These are phyloP conservation scores for Rambutsinella grinnellia DNA, from an alignment of 2,888 invertebrate genomes.

Conservation along the genomic window DNA sequence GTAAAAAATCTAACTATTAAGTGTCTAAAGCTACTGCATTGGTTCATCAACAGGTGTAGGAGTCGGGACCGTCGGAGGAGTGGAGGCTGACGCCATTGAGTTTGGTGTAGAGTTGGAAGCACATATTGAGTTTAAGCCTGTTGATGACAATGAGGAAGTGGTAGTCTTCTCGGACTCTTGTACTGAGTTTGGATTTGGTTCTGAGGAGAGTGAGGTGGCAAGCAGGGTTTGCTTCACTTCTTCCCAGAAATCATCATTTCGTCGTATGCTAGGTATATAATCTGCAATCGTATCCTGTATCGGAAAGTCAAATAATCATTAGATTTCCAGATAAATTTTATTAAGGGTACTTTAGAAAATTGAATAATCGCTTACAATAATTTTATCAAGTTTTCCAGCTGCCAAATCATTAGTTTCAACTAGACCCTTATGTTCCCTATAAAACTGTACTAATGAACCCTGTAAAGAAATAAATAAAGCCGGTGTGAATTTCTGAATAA, in stretches of 20 bases:
- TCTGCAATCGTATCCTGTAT: constrained; percentile 61
- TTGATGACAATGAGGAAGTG: constrained; percentile 57
- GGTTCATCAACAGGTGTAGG: constrained; percentile 57
- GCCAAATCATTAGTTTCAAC: constrained; percentile 64
- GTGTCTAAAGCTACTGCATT: constrained; percentile 53
- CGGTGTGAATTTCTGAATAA: no score
- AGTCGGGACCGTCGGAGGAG: constrained; percentile 56
- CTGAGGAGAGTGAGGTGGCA: constrained; percentile 30
- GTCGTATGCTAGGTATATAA: constrained; percentile 62
- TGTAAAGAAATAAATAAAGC: constrained; percentile 31
- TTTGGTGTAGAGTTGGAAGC: constrained; percentile 58
- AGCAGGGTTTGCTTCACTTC: constrained; percentile 61
- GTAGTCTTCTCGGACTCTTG: constrained; percentile 54
- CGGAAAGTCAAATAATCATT: constrained; percentile 7
- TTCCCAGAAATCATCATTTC: constrained; percentile 64
- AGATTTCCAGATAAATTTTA: constrained; percentile 6
- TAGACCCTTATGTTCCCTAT: constrained; percentile 63
- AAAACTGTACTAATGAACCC: constrained; percentile 63
- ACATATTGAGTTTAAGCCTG: constrained; percentile 57
- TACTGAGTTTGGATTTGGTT: constrained; percentile 53
- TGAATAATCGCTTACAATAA: constrained; percentile 58
- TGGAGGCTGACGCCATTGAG: constrained; percentile 58
- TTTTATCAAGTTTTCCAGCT: constrained; percentile 61
- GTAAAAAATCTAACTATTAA: constrained; percentile 27
- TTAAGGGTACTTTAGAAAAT: neutral